Evolutionary conservation across 2,888 invertebrate species (phyloP), one percentile per base, ranked within the genome.

Genomic region (Mythimna ferrago): DNA sequence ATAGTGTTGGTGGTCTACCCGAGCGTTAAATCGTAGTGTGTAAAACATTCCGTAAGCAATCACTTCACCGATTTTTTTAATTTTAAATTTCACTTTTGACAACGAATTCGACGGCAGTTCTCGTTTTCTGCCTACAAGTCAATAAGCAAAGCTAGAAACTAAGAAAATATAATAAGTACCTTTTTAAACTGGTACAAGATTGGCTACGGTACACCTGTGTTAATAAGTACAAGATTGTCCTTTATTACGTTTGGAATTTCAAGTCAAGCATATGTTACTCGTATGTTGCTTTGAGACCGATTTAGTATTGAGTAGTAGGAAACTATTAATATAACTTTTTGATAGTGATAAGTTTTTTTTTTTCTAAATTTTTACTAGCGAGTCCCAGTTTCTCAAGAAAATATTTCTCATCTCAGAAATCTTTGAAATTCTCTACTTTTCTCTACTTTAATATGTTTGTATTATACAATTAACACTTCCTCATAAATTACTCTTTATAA

Each of bases 181-280:
- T 32, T 16, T 19, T 10, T 35, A 53, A 26, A 66, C 62, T 51
- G 53, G 38, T 67, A 58, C 68, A 73, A 71, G 73, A 82, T 77
- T 80, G 77, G 75, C 75, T n/a, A 58, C 68, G 61, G 7, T 57
- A 54, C 85, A 83, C 80, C 85, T 85, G 83, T 80, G 71, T 68
- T 73, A 58, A 76, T 80, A 77, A 75, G 32, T 70, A 44, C 44
- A 51, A 63, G 66, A 60, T 75, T 78, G 57, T 81, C 62, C 48
- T 41, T 53, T 51, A 54, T 61, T 65, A 57, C 19, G 26, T n/a
- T 73, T 82, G 82, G 82, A 73, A 82, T 82, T 67, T 78, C 54
- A 62, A 65, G 21, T 58, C 58, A 21, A 41, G 41, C n/a, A 26
- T 54, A 44, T 58, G 57, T 70, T 61, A 32, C 32, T 32, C 32